Evolutionary conservation across 30 jellyfish, hydroid and myxozoan genomes (phyloP), one percentile per base, ranked within the genome.

Genomic region (Aurelia aurita complex sp. Pacific): DNA sequence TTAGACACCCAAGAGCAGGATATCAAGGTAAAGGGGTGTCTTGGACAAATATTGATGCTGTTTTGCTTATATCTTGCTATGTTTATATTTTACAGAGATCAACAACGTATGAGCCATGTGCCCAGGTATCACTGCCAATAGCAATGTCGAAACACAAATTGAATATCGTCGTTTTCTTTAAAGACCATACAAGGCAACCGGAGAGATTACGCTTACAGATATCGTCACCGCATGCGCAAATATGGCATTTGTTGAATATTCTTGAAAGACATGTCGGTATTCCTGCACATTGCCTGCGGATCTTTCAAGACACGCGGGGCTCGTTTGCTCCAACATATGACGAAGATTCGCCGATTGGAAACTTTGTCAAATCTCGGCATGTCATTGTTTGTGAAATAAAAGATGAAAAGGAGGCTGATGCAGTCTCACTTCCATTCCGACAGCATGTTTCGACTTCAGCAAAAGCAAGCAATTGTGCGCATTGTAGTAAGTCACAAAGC

Each of bases 51-150:
- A 17, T 17, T 29, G 23, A 29, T 63, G 13, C 36, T 17, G 14
- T 12, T 12, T 63, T 63, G 72, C 11, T 73, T 16, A 34, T 73
- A 40, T 23, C 17, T 29, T 33, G 29, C 13, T 0, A 15, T 78
- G 69, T 36, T 57, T 12, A 4, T 53, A n/a, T 35, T 29, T 74
- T 73, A 18, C 90, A 94, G 99, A 90, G 57, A 33, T 94, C 99
- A 17, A 59, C 86, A 13, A 74, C 96, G 17, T 89, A 79, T 72
- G 99, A 94, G 59, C 96, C 97, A 2, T 94, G 96, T 65, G 99
- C 97, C 15, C 99, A 94, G 57, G 77, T 94, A 29, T 94, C 99
- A 34, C 91, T 94, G 10, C 99, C 99, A 17, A 89, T 94, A 46
- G 90, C 97, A 3, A 81, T 96, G 88, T 74, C 84, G n/a, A 94